A percentile compares a stretch with the other conserved stretches of the same genome.
Conservation (phyloP, 2,113 vertebrate species). For the Crotophaga sulcirostris region DNA sequence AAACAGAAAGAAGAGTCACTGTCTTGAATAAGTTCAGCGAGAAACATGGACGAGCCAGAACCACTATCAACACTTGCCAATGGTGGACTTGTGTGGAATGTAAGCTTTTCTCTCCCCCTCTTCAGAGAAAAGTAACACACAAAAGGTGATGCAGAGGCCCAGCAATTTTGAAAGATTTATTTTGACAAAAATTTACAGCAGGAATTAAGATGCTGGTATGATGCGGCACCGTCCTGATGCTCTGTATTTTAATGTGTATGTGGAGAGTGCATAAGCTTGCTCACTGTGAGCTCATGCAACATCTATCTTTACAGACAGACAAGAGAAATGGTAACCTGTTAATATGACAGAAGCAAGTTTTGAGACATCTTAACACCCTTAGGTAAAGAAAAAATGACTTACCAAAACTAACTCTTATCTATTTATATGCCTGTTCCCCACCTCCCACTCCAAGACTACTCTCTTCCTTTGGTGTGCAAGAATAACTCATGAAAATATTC, state of each 20-base stretch:
- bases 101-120: not conserved
- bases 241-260: not conserved
- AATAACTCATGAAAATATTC: slow-evolving; percentile 54
- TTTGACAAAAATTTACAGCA: not conserved
- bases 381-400: not conserved
- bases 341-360: not conserved
- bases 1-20: not conserved
- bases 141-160: not conserved
- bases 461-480: slow-evolving; percentile 13
- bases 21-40: not conserved
- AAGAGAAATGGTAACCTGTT: not conserved
- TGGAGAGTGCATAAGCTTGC: not conserved
- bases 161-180: not conserved
- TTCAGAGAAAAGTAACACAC: not conserved
- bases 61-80: not conserved
- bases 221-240: not conserved
- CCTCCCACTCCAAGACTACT: slow-evolving; percentile 17
- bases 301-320: not conserved
- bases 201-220: not conserved
- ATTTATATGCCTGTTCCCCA: slow-evolving; percentile 29
- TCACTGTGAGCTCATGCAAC: not conserved
- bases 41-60: not conserved
- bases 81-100: not conserved
- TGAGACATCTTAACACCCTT: not conserved
- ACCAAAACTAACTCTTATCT: not conserved